Percentiles rank a stretch among this genome's conserved stretches.
Conservation (phyloP, 64 coral and sea anemone genomes). For the Porites lutea region DNA sequence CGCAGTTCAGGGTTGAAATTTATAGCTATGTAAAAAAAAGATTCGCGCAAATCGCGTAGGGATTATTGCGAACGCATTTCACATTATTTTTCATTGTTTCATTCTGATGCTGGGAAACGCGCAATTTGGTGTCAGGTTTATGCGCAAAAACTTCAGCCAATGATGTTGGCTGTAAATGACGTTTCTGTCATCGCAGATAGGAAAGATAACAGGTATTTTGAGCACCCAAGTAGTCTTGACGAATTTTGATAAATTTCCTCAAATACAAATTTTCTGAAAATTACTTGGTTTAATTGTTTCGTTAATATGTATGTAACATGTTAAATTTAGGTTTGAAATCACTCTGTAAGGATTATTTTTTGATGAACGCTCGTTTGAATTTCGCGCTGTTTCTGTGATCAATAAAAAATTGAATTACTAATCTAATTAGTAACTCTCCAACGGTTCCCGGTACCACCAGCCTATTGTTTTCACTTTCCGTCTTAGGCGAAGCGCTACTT, state of each 20-base stretch:
- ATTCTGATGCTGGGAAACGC: not conserved
- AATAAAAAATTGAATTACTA: not conserved
- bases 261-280: not conserved
- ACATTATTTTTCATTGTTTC: not conserved
- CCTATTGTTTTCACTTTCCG: constrained; percentile 20
- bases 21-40: not conserved
- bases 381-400: constrained; percentile 9
- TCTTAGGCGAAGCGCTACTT: constrained; percentile 4
- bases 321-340: not conserved
- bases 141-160: not conserved
- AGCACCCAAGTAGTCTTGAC: not conserved
- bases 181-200: not conserved
- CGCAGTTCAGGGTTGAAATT: not conserved
- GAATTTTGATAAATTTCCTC: not conserved
- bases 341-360: not conserved
- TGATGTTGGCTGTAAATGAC: not conserved
- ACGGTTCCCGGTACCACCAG: not conserved
- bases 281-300: not conserved
- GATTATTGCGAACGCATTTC: not conserved
- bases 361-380: not conserved
- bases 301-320: not conserved
- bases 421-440: not conserved
- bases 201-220: not conserved
- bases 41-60: not conserved
- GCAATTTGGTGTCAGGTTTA: not conserved